Conservation (phyloP, 2,888 invertebrate genomes). For the Alcis repandata region DNA sequence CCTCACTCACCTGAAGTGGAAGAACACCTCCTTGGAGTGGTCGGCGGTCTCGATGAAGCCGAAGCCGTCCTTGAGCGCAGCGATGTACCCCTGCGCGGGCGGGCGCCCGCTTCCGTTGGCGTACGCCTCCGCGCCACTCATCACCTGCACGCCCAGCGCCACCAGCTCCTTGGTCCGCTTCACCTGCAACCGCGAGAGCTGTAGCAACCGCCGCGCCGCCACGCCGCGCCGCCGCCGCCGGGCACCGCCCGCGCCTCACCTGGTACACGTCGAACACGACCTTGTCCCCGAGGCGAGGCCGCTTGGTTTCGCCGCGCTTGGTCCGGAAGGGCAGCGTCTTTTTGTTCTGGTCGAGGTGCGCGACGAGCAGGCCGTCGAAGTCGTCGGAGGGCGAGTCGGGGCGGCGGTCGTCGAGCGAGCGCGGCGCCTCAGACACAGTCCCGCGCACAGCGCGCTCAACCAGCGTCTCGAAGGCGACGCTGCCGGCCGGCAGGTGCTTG, state of each 20-base stretch:
- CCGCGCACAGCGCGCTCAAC: constrained; percentile 92
- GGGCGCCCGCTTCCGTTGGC: constrained; percentile 44
- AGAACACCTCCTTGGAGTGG: constrained; percentile 98
- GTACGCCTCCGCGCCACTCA: constrained; percentile 75
- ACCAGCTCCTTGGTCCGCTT: constrained; percentile 95
- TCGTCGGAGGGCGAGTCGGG: constrained; percentile 48
- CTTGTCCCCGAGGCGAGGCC: constrained; percentile 95
- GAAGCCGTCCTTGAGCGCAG: constrained; percentile 98
- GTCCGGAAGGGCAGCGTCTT: constrained; percentile 94
- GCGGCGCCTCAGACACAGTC: constrained; percentile 72
- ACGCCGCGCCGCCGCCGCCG: too few relatives aligned
- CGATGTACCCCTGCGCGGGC: constrained; percentile 92
- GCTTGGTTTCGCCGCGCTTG: constrained; percentile 89
- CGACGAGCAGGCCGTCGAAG: constrained; percentile 68
- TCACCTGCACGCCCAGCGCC: constrained; percentile 91
- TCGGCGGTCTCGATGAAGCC: constrained; percentile 98
- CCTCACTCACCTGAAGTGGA: constrained; percentile 94
- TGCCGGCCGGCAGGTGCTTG: constrained; percentile 93
- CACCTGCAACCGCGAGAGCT: constrained; percentile 87
- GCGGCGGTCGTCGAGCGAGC: constrained; percentile 72
- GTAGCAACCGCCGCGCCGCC: too few relatives aligned
- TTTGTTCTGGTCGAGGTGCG: constrained; percentile 88
- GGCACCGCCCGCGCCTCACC: too few relatives aligned
- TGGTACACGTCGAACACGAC: constrained; percentile 95
- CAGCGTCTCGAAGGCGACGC: constrained; percentile 95